A percentile compares a stretch with the other conserved stretches of the same genome.
These are phyloP conservation scores for Lithosia quadra DNA, from an alignment of 2,888 invertebrate genomes.

Conservation along the genomic window DNA sequence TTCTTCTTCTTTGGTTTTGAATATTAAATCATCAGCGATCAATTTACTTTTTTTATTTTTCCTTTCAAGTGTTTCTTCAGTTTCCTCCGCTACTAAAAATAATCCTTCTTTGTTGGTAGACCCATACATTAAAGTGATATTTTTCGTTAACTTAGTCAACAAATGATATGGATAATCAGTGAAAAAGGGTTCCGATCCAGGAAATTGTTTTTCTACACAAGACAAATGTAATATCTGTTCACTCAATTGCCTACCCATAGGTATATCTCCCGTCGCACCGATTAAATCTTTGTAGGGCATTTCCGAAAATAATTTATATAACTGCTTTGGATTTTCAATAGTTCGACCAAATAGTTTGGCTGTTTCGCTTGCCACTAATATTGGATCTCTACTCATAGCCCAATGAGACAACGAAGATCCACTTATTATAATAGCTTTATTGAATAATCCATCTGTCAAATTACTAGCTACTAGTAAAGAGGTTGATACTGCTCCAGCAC, in stretches of 20 bases:
- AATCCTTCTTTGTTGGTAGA: slow-evolving; percentile 72
- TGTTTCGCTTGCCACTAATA: slow-evolving; percentile 67
- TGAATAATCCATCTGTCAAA: slow-evolving; percentile 69
- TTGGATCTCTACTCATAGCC: slow-evolving; percentile 71
- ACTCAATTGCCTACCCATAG: slow-evolving; percentile 62
- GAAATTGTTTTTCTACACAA: slow-evolving; percentile 70
- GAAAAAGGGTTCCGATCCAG: slow-evolving; percentile 66
- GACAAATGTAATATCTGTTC: slow-evolving; percentile 55
- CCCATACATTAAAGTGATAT: slow-evolving; percentile 68
- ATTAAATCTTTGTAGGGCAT: slow-evolving; percentile 62
- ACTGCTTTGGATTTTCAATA: slow-evolving; percentile 67
- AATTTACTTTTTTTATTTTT: slow-evolving; percentile 64
- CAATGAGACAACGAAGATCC: slow-evolving; percentile 72
- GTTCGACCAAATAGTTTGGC: slow-evolving; percentile 68
- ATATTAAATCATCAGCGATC: slow-evolving; percentile 73
- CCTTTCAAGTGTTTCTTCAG: slow-evolving; percentile 54
- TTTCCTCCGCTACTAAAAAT: slow-evolving; percentile 50
- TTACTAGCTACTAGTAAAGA: slow-evolving; percentile 68
- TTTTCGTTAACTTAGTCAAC: slow-evolving; percentile 59
- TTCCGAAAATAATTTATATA: slow-evolving; percentile 69
- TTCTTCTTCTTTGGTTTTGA: slow-evolving; percentile 63
- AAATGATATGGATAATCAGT: slow-evolving; percentile 73
- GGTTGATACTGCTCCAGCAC: slow-evolving; percentile 67
- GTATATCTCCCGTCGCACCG: slow-evolving; percentile 58
- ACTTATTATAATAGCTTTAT: slow-evolving; percentile 76